phyloP scores from a whole-genome alignment of 2,113 vertebrate genomes.

The Lepus americanus region DNA sequence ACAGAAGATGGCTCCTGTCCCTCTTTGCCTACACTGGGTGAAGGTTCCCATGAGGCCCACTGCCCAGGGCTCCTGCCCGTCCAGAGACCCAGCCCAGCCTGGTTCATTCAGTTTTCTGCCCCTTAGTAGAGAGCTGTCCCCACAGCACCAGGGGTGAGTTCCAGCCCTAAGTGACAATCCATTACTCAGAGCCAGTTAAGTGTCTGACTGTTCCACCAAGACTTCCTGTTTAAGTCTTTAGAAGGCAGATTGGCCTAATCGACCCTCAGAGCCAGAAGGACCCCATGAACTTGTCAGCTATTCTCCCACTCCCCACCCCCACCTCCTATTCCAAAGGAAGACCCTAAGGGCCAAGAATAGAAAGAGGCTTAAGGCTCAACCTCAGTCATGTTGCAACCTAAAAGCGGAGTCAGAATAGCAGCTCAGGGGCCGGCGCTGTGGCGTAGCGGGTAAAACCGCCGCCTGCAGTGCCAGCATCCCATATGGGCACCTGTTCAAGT shows the following conservation, averaged over 20 bases:
- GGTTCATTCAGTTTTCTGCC: not conserved
- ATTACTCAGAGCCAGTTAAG: not conserved
- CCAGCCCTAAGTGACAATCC: not conserved
- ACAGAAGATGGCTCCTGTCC: not conserved
- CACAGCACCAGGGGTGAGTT: not conserved
- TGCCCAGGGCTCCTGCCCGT: not conserved
- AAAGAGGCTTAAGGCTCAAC: not conserved
- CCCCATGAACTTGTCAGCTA: not conserved
- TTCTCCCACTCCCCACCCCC: not conserved
- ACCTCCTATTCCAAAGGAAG: not conserved
- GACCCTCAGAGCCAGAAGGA: not conserved
- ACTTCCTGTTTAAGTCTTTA: not conserved
- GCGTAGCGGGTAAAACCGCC: too few species aligned
- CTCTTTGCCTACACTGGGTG: not conserved
- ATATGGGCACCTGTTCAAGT: too few species aligned
- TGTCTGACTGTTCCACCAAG: not conserved
- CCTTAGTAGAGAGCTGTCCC: not conserved
- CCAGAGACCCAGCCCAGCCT: not conserved
- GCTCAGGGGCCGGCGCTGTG: not conserved
- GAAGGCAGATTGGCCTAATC: not conserved
- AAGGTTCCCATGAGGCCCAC: not conserved
- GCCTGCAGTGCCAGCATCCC: too few species aligned
- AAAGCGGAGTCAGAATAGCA: not conserved
- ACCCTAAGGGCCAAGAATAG: not conserved
- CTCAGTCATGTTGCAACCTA: not conserved